Evolutionary conservation across 2,888 invertebrate species (phyloP).

Genomic region (Cotesia congregata): DNA sequence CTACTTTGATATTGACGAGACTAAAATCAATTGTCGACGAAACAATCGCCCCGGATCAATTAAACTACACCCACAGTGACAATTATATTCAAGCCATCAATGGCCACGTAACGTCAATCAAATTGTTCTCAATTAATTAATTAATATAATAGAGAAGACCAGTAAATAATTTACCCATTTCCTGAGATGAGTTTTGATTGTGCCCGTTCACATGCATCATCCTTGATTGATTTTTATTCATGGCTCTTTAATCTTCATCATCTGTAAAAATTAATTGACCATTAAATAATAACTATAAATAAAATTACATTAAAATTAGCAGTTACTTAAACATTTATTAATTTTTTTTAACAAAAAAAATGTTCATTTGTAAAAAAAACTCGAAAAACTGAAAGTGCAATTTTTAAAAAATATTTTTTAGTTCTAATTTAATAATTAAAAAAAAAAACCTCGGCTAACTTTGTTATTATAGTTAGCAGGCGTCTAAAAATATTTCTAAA

Average conservation of each 20-base stretch:
- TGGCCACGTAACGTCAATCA: background rate
- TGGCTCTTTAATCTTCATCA: slow-evolving; percentile 48
- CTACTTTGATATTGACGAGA: background rate
- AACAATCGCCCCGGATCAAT: slow-evolving; percentile 30
- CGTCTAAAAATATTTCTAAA: no score
- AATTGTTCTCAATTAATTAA: background rate
- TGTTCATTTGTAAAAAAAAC: no score
- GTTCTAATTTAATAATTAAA: no score
- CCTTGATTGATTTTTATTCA: slow-evolving; percentile 60
- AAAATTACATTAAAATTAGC: background rate
- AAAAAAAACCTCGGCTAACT: no score
- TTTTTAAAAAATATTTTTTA: no score
- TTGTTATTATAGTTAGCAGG: no score
- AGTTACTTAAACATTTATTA: background rate
- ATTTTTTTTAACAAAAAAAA: background rate
- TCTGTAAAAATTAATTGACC: slow-evolving; percentile 22
- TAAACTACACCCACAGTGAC: slow-evolving; percentile 32
- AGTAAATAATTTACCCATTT: slow-evolving; percentile 59
- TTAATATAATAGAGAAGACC: slow-evolving; percentile 41
- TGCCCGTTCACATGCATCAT: slow-evolving; percentile 68
- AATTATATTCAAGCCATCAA: background rate
- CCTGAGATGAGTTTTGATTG: slow-evolving; percentile 61
- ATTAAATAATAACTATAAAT: slow-evolving; percentile 20
- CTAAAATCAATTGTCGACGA: slow-evolving; percentile 26
- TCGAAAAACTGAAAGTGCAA: no score